phyloP scores from a whole-genome alignment of 2,888 invertebrate species.

The Zaprionus lineosus region DNA sequence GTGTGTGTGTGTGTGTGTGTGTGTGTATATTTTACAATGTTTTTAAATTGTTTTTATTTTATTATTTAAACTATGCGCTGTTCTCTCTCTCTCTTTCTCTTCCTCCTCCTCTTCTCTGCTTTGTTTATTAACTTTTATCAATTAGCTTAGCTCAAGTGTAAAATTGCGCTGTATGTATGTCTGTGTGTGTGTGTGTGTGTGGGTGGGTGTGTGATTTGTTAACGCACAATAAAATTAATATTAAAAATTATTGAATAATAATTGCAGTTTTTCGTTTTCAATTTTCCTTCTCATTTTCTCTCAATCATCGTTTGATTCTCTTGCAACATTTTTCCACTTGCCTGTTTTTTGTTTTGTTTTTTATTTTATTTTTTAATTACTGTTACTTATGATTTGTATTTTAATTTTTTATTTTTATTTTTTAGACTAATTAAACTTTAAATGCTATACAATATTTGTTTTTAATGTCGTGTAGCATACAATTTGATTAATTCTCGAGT shows the following conservation, averaged over 20 bases:
- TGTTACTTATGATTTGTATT: no score
- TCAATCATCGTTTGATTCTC: constrained; percentile 30
- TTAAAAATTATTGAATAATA: constrained; percentile 80
- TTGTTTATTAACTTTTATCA: constrained; percentile 61
- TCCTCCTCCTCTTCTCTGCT: no score
- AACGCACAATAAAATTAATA: constrained; percentile 72
- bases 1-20: no score
- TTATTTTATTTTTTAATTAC: no score
- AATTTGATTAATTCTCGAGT: constrained; percentile 77
- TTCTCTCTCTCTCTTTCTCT: constrained; percentile 24
- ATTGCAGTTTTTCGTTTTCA: constrained; percentile 70
- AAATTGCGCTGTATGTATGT: constrained; percentile 49
- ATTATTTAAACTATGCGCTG: constrained; percentile 50
- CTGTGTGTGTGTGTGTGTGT: constrained; percentile 38
- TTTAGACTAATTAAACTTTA: constrained; percentile 76
- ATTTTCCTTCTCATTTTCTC: constrained; percentile 19
- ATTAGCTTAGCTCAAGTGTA: constrained; percentile 79
- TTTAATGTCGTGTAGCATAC: constrained; percentile 63
- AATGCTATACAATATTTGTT: constrained; percentile 73
- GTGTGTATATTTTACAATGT: constrained; percentile 68
- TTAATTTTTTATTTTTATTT: no score
- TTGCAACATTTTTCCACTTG: constrained; percentile 29
- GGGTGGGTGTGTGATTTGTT: constrained; percentile 19
- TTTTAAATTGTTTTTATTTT: constrained; percentile 36
- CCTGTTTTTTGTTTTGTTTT: constrained; percentile 34